Percentiles rank a stretch among this genome's conserved stretches.
These are phyloP conservation scores for Amblyjoppa fuscipennis DNA, from an alignment of 2,888 invertebrate species.

Conservation along the genomic window DNA sequence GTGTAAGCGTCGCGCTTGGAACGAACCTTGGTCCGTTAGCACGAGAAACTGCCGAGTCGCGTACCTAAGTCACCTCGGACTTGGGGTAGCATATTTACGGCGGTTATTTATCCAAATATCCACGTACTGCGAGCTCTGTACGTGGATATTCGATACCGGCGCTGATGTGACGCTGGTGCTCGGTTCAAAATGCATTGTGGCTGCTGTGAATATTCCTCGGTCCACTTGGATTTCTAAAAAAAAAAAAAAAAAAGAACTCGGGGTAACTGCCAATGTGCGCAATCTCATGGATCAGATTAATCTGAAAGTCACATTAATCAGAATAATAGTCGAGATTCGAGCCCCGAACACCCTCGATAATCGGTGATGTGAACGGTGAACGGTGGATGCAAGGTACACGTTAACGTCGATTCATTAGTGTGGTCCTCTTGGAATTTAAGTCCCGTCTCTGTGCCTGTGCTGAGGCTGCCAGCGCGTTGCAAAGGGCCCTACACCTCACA, in stretches of 20 bases:
- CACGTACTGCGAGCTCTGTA: not conserved
- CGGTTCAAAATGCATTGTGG: not conserved
- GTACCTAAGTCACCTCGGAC: conserved; percentile 7
- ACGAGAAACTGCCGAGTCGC: not conserved
- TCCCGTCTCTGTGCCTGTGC: conserved; percentile 12
- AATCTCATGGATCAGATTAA: not conserved
- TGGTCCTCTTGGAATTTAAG: conserved; percentile 38
- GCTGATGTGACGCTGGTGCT: not conserved
- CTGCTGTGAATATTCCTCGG: not conserved
- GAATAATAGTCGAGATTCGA: not conserved
- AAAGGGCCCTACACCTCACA: conserved; percentile 16
- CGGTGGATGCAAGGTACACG: not conserved
- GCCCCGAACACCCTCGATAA: conserved; percentile 16
- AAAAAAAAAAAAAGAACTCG: not conserved
- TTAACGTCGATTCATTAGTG: conserved; percentile 38
- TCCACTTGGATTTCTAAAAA: not conserved
- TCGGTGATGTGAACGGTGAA: conserved; percentile 21
- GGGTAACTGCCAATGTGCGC: not conserved
- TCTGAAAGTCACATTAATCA: not conserved
- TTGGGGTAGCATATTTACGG: conserved; percentile 13
- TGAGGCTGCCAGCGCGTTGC: conserved; percentile 3
- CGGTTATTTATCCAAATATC: conserved; percentile 1
- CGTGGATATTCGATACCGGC: not conserved
- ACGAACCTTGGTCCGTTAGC: conserved; percentile 1
- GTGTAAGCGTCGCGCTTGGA: not conserved